Conservation (phyloP, 2,113 vertebrate genomes). For the Phrynosoma blainvillii region DNA sequence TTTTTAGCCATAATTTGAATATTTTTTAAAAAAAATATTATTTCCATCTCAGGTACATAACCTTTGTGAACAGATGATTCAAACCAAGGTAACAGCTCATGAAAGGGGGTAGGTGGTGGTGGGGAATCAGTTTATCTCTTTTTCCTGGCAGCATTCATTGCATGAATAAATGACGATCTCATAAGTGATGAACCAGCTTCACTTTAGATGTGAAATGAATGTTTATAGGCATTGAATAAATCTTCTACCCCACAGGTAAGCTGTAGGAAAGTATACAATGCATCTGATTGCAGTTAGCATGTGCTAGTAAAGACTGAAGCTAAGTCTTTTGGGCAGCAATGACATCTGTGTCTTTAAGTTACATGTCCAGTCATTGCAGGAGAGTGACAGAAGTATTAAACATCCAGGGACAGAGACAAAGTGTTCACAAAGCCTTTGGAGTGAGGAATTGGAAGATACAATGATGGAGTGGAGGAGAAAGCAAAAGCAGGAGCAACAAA, state of each 20-base stretch:
- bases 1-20: too few relatives aligned
- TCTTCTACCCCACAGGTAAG: slow-evolving; percentile 64
- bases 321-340: slow-evolving; percentile 19
- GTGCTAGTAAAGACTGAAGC: slow-evolving; percentile 37
- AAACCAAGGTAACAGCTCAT: slow-evolving; percentile 42
- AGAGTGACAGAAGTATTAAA: too few relatives aligned
- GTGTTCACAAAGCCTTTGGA: too few relatives aligned
- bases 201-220: slow-evolving; percentile 75
- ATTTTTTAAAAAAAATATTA: too few relatives aligned
- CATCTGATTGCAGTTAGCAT: slow-evolving; percentile 54
- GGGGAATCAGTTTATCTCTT: slow-evolving; percentile 68
- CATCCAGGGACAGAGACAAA: too few relatives aligned
- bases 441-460: too few relatives aligned
- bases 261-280: slow-evolving; percentile 67
- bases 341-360: too few relatives aligned
- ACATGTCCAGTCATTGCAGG: too few relatives aligned
- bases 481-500: too few relatives aligned
- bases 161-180: slow-evolving; percentile 74
- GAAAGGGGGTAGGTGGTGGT: background rate
- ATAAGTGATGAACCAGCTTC: slow-evolving; percentile 72
- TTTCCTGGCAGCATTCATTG: slow-evolving; percentile 61
- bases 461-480: too few relatives aligned
- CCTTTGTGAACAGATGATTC: background rate
- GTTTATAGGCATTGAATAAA: slow-evolving; percentile 73
- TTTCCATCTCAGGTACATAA: background rate